Base-by-base conservation (phyloP, 1,140 invertebrate genomes). In the Antheraea mylitta region DNA sequence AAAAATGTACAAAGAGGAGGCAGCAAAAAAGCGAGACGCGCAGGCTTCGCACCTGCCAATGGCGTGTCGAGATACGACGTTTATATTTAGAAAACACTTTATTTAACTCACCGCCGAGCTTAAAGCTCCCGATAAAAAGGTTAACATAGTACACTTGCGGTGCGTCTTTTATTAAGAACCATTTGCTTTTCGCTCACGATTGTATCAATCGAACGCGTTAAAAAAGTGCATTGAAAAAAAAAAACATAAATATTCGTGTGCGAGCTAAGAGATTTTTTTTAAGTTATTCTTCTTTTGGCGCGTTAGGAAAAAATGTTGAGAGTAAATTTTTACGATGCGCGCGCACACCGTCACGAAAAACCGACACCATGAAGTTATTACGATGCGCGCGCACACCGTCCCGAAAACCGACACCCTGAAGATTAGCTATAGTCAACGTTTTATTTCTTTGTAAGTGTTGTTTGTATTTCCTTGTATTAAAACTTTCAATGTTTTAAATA, bases 61-160 rank as follows among this genome's bases (percentile, higher is more conserved):
- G 82, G 75, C 79, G 79, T 81, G 85, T 89, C 83, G 75, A 88
- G 89, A 91, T 91, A 91, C 82, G 76, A 75, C 78, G 83, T 84
- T 89, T 91, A 91, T 90, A 91, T 91, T 85, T 91, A 91, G 87
- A 89, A 90, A 88, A 80, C 86, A 89, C 87, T 91, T 90, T 90
- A 91, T 90, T 87, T 87, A 88, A 85, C 83, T 81, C 84, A 83
- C 84, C 83, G 87, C 79, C 81, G 75, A 81, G 82, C 85, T 85
- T 85, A 81, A 87, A 78, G 84, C 83, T 81, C 76, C 76, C 70
- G 83, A 89, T 87, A 88, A 89, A 89, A 89, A 85, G 79, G 81
- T 86, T 77, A 79, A 87, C 73, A 78, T 75, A 80, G 74, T 78
- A 74, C 82, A 73, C 72, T 82, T 79, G 80, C 77, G 77, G 78